Evolutionary conservation across 2,113 vertebrate genomes (phyloP).

Genomic region (Tenrec ecaudatus): DNA sequence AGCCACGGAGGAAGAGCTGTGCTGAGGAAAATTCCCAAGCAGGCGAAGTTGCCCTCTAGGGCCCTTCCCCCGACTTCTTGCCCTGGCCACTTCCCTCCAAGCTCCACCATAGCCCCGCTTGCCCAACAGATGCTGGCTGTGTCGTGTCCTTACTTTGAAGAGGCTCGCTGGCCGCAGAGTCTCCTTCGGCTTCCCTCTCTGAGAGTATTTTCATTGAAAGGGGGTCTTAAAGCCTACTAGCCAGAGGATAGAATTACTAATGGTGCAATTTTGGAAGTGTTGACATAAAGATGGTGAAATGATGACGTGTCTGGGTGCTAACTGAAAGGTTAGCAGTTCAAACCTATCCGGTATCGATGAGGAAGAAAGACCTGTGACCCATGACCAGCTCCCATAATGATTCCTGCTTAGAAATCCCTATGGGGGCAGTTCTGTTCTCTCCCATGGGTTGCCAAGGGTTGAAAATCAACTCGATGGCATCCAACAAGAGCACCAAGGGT

Average conservation of each 20-base stretch:
- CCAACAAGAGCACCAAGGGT: background rate
- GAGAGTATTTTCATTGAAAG: background rate
- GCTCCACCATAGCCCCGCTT: background rate
- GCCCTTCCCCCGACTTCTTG: too few species aligned
- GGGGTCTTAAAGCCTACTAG: background rate
- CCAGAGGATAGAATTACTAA: background rate
- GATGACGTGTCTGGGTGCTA: background rate
- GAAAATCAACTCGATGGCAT: background rate
- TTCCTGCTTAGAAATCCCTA: background rate
- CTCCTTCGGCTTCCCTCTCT: background rate
- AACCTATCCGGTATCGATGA: background rate
- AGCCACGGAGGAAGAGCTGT: constrained; percentile 30
- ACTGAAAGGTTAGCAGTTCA: background rate
- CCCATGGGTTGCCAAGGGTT: background rate
- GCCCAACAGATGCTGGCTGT: background rate
- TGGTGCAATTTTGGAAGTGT: background rate
- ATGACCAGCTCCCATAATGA: background rate
- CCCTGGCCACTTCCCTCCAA: background rate
- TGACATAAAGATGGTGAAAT: too few species aligned
- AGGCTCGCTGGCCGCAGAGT: background rate
- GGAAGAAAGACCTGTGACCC: background rate
- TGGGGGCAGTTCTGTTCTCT: background rate
- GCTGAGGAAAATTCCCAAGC: background rate
- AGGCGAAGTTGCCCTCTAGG: background rate
- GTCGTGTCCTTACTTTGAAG: background rate